phyloP scores from a whole-genome alignment of 2,888 invertebrate species.

The Epirrita christyi region DNA sequence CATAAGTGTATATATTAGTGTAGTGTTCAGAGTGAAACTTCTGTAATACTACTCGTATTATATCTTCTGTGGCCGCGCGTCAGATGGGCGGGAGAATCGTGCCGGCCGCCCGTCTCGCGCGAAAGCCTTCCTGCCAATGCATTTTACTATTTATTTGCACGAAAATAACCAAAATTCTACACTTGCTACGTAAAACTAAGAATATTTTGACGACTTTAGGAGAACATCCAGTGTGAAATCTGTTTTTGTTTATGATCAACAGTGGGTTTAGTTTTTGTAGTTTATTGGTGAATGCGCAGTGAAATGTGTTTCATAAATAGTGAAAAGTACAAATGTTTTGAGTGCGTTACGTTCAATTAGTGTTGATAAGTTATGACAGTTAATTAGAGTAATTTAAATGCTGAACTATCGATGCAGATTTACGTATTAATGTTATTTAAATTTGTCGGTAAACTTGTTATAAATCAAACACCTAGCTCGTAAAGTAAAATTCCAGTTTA shows the following conservation, averaged over 20 bases:
- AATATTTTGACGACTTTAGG: neutral
- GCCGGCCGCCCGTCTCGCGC: conserved; percentile 62
- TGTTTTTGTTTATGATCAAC: neutral
- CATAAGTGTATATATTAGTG: too few species aligned
- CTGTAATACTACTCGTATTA: neutral
- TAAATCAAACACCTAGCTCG: too few species aligned
- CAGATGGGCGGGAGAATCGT: conserved; percentile 66
- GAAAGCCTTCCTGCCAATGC: conserved; percentile 27
- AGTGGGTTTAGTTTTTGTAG: neutral
- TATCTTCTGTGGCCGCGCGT: conserved; percentile 48
- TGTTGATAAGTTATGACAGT: too few species aligned
- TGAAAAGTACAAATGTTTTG: too few species aligned
- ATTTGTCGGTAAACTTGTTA: too few species aligned
- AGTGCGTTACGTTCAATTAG: too few species aligned
- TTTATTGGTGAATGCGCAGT: neutral
- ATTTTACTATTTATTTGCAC: conserved; percentile 17
- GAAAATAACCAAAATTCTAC: conserved; percentile 12
- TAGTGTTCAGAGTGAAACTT: neutral
- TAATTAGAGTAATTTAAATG: too few species aligned
- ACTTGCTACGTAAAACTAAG: neutral
- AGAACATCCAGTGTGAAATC: neutral
- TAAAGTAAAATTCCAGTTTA: too few species aligned
- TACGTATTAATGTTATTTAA: too few species aligned
- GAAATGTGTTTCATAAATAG: neutral
- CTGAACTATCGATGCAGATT: too few species aligned